These are phyloP conservation scores for Apogon talboti DNA, from an alignment of 2,797 vertebrate species.

Conservation along the genomic window DNA sequence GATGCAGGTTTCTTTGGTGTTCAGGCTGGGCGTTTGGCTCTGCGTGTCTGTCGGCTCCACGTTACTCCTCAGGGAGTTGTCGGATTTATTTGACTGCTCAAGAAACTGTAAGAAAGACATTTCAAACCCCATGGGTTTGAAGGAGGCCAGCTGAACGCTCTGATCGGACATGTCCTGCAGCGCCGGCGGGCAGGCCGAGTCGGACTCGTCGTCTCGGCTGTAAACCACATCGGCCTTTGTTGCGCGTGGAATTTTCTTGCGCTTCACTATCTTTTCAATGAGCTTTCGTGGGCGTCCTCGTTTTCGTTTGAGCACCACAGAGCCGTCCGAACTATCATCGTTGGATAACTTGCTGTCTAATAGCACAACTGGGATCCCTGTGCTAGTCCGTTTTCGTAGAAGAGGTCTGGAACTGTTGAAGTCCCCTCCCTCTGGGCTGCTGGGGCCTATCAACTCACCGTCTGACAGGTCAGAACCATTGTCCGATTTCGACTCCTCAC, in stretches of 20 bases:
- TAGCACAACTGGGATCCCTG: constrained; percentile 49
- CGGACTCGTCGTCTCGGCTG: constrained; percentile 78
- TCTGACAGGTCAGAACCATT: constrained; percentile 79
- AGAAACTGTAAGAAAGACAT: constrained; percentile 96
- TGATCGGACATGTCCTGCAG: constrained; percentile 78
- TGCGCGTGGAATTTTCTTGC: constrained; percentile 61
- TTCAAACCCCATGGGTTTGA: constrained; percentile 98
- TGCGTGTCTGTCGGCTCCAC: constrained; percentile 50
- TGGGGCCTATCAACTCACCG: constrained; percentile 57
- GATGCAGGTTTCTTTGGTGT: constrained; percentile 83
- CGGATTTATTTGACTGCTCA: constrained; percentile 91
- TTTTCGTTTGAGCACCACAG: constrained; percentile 78
- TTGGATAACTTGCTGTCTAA: constrained; percentile 76
- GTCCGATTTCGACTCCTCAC: constrained; percentile 82
- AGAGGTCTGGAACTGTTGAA: constrained; percentile 73
- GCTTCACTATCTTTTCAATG: constrained; percentile 45
- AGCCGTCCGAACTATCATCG: constrained; percentile 69
- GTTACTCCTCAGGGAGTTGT: constrained; percentile 82
- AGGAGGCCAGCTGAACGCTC: constrained; percentile 87
- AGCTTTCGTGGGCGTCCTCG: constrained; percentile 82
- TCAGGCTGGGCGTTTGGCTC: constrained; percentile 28
- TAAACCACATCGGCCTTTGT: constrained; percentile 64
- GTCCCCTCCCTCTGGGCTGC: constrained; percentile 45
- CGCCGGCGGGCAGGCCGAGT: constrained; percentile 75
- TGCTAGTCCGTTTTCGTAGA: constrained; percentile 70